These are phyloP conservation scores for Elmis aenea DNA, from an alignment of 2,888 invertebrate genomes.

Conservation along the genomic window DNA sequence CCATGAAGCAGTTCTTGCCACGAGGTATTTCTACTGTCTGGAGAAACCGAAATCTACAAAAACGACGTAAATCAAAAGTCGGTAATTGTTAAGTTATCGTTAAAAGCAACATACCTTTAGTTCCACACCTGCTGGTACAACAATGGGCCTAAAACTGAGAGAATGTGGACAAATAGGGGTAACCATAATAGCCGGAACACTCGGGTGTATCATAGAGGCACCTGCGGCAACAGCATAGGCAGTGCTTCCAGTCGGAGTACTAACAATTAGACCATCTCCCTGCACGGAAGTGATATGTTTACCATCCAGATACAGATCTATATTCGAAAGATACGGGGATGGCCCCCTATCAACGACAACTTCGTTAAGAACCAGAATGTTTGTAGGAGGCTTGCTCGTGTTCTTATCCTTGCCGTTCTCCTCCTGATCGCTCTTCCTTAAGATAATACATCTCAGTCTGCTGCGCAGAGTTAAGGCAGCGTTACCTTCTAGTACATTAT, in stretches of 20 bases:
- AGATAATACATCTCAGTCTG: constrained; percentile 83
- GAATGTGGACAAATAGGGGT: constrained; percentile 98
- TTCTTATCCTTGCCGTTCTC: constrained; percentile 42
- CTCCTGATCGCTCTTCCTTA: constrained; percentile 53
- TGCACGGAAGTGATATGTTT: constrained; percentile 86
- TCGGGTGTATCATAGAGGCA: constrained; percentile 97
- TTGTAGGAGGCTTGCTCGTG: constrained; percentile 54
- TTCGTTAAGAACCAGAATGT: constrained; percentile 84
- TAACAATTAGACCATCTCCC: constrained; percentile 78
- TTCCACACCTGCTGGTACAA: constrained; percentile 95
- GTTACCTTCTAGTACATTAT: constrained; percentile 90
- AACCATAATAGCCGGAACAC: constrained; percentile 95
- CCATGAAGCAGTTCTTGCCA: constrained; percentile 95
- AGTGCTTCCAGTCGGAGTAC: constrained; percentile 94
- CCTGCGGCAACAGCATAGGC: constrained; percentile 95
- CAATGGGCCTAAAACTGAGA: constrained; percentile 92
- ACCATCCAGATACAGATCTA: constrained; percentile 91
- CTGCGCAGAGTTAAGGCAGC: constrained; percentile 88
- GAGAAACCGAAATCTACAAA: constrained; percentile 78
- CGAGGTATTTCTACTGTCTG: constrained; percentile 86
- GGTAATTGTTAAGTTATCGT: too few relatives aligned
- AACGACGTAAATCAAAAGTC: too few relatives aligned
- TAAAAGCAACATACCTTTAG: constrained; percentile 75
- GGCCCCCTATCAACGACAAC: constrained; percentile 97
- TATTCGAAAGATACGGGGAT: constrained; percentile 90